phyloP scores from a whole-genome alignment of 2,113 vertebrate species.

The Axis porcinus region DNA sequence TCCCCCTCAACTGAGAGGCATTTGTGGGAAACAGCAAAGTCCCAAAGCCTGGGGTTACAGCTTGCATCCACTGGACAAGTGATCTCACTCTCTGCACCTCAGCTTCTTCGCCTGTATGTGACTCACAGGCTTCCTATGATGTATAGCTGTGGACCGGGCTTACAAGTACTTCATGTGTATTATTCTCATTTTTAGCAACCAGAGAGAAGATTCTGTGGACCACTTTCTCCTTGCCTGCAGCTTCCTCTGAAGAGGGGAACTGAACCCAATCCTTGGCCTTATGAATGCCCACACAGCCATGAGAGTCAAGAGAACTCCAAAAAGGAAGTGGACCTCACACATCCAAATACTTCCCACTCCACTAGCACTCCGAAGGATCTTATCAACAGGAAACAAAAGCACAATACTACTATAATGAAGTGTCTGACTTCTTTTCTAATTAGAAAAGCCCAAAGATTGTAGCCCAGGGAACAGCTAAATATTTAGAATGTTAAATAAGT shows the following conservation, averaged over 20 bases:
- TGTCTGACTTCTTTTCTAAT: constrained; percentile 62
- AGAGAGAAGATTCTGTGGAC: not conserved
- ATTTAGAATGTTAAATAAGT: constrained; percentile 69
- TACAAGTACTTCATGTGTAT: not conserved
- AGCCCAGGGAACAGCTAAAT: constrained; percentile 81
- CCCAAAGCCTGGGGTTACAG: not conserved
- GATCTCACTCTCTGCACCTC: not conserved
- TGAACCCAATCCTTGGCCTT: not conserved
- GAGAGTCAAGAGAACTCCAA: not conserved
- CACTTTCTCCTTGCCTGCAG: not conserved
- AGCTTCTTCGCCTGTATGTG: not conserved
- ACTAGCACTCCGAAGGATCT: not conserved
- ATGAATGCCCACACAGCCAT: not conserved
- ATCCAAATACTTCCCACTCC: accelerated
- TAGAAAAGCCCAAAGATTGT: constrained; percentile 63
- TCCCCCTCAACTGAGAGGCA: accelerated
- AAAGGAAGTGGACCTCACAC: not conserved
- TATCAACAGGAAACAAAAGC: constrained; percentile 18
- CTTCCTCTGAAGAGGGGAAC: not conserved
- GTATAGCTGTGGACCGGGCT: not conserved
- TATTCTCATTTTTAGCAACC: not conserved
- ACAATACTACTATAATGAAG: not conserved
- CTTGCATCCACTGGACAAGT: not conserved
- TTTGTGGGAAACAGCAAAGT: not conserved
- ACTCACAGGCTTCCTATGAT: not conserved